Conservation (phyloP, 1,140 invertebrate species). For the Stegodyphus mimosarum region DNA sequence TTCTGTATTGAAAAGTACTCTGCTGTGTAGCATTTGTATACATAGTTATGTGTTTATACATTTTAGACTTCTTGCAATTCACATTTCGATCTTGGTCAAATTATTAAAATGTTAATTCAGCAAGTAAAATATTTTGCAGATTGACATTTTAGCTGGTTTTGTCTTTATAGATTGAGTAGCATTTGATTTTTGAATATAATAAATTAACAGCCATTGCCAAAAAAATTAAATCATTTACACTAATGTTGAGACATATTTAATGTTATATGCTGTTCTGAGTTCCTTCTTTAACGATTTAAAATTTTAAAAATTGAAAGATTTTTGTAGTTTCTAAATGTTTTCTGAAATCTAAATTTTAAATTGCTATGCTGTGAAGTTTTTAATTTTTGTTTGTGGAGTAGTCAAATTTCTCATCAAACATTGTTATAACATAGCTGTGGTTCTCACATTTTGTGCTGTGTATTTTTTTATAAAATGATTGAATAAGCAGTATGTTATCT, state of each 20-base stretch:
- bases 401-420: not conserved
- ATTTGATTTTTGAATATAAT: no score
- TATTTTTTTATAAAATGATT: slow-evolving; percentile 24
- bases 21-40: slow-evolving; percentile 43
- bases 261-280: not conserved
- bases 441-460: slow-evolving; percentile 8
- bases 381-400: not conserved
- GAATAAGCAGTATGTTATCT: slow-evolving; percentile 10
- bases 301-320: no score
- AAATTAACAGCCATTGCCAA: no score
- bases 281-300: slow-evolving; percentile 20
- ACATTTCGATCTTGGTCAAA: slow-evolving; percentile 40
- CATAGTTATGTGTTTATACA: slow-evolving; percentile 55
- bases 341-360: no score
- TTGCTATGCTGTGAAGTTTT: no score
- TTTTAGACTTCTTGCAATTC: slow-evolving; percentile 52
- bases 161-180: no score
- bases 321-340: no score
- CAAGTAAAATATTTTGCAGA: no score
- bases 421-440: slow-evolving; percentile 22
- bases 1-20: not conserved
- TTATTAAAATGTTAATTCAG: no score
- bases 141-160: no score
- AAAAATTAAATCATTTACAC: no score
- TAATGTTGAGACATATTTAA: no score